Evolutionary conservation across 2,113 vertebrate species (phyloP).

Genomic region (Vulpes vulpes): DNA sequence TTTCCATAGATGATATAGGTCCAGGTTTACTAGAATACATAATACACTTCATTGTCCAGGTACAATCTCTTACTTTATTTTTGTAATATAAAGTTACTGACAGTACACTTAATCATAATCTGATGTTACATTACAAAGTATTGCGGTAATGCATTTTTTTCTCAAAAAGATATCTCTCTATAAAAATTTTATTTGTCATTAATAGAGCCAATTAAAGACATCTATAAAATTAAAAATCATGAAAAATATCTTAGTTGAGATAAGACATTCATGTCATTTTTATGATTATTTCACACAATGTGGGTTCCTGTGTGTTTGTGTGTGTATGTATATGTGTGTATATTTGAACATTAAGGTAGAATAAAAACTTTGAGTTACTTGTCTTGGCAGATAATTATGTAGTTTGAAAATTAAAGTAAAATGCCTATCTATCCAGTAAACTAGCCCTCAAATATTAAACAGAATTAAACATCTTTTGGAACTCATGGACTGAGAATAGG

Average conservation of each 20-base stretch:
- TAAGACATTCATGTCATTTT: background rate
- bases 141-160: background rate
- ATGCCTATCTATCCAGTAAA: background rate
- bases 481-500: background rate
- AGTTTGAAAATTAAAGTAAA: constrained; percentile 48
- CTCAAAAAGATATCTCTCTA: background rate
- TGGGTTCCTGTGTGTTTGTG: background rate
- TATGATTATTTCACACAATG: background rate
- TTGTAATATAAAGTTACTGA: background rate
- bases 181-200: background rate
- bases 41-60: background rate
- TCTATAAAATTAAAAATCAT: background rate
- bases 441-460: background rate
- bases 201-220: background rate
- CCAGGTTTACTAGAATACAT: background rate
- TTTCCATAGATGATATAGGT: constrained; percentile 15
- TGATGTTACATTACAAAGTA: background rate
- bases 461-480: background rate
- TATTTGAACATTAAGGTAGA: background rate
- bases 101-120: background rate
- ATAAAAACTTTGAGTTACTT: background rate
- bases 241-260: background rate
- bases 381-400: background rate
- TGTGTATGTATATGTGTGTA: background rate
- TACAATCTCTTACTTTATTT: background rate